Evolutionary conservation across 2,113 vertebrate species (phyloP), one percentile per base, ranked within the genome.

Genomic region (Sinocyclocheilus anshuiensis): DNA sequence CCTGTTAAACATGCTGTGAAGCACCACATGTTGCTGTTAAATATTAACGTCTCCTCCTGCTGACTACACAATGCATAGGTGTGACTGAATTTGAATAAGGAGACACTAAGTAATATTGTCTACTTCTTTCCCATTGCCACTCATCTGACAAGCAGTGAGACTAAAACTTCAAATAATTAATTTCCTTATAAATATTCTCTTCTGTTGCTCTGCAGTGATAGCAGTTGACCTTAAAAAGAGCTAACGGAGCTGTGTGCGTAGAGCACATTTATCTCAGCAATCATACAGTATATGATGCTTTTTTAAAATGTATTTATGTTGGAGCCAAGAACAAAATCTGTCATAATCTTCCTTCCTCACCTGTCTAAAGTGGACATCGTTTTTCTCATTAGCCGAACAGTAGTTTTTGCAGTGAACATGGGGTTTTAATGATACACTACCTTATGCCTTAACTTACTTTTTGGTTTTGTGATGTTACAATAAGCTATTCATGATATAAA

Each of bases 21-120:
- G 57, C 45, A 45, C 45, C 48, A 82, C 53, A 81, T n/a, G 67
- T 29, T 36, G 22, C 55, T 67, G 57, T 84, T 84, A 63, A 42
- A 65, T 87, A 80, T 80, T 81, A 12, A 48, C 15, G 0, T 50
- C 29, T 16, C 10, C 20, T 42, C 53, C 59, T 67, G 48, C 26
- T 53, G 55, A 57, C 24, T 71, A 76, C 18, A 33, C 6, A 16
- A 39, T 29, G 33, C 1, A 57, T 45, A 61, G n/a, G 29, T 50
- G n/a, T n/a, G 24, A 24, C 6, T 67, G 6, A 15, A 59, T n/a
- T 53, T 26, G 45, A 42, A 45, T 57, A 20, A n/a, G 12, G 16
- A 48, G 45, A 50, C n/a, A 77, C 74, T 45, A 77, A 11, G 12
- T 67, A 16, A 29, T 50, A 48, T 77, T 76, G 45, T 18, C 9